Evolutionary conservation across 2,113 vertebrate genomes (phyloP).

Genomic region (Ovibos moschatus): DNA sequence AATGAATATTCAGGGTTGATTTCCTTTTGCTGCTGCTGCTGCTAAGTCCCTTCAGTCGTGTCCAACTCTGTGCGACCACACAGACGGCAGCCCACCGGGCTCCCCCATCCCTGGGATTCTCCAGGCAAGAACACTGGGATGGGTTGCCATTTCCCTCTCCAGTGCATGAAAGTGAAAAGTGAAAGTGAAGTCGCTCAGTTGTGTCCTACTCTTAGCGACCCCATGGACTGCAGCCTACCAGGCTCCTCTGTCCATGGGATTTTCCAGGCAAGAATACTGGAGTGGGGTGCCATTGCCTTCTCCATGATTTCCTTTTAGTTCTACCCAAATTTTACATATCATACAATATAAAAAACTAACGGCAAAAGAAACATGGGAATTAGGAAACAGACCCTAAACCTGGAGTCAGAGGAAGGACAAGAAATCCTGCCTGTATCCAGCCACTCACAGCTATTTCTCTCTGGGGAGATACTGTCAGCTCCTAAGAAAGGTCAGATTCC

Average conservation of each 20-base stretch:
- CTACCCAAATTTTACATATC: not conserved
- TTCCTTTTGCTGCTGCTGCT: not conserved
- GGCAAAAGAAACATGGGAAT: not conserved
- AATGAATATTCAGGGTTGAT: not conserved
- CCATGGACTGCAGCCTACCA: too few relatives aligned
- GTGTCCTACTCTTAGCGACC: too few relatives aligned
- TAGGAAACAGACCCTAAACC: not conserved
- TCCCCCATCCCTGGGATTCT: too few relatives aligned
- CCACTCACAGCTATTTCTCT: not conserved
- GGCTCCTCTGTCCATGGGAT: too few relatives aligned
- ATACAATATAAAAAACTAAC: not conserved
- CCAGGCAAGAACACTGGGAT: too few relatives aligned
- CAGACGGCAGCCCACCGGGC: rapidly evolving
- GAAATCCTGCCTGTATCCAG: not conserved
- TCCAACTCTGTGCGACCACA: too few relatives aligned
- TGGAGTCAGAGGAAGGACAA: not conserved
- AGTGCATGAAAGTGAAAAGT: too few relatives aligned
- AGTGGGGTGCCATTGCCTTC: too few relatives aligned
- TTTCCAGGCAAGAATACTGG: too few relatives aligned
- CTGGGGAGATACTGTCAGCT: not conserved
- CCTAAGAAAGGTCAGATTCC: not conserved
- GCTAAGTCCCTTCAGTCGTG: too few relatives aligned
- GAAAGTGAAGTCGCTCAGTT: too few relatives aligned
- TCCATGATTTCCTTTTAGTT: not conserved
- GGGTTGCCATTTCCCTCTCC: too few relatives aligned